Base-by-base conservation (phyloP, 1,140 invertebrate genomes). In the Orius insidiosus region DNA sequence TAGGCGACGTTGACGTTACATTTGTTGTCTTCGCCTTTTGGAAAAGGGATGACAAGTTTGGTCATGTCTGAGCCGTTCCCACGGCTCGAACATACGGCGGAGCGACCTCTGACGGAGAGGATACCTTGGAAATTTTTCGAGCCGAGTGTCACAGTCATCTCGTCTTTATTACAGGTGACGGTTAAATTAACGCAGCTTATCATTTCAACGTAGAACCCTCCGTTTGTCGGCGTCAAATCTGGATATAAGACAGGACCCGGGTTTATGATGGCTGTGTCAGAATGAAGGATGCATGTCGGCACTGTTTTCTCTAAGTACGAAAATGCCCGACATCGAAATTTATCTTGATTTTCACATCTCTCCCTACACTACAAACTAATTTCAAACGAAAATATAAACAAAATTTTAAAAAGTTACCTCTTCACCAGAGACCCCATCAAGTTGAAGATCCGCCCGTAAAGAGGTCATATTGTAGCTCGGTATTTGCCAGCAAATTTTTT, bases 131-230 rank as follows among this genome's bases (percentile, higher is more conserved):
- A 74, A 1, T 68, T 67, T 10, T 43, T 49, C 0, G 70, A 72
- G 7, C 55, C 57, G 6, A 74, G 53, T 10, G 62, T 60, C 1
- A 74, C 55, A 2, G 58, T 63, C 61, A 75, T 64, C 2, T 50
- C 55, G 5, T 62, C 58, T 19, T 65, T 60, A 9, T 57, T 60
- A 52, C 72, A 74, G 2, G 55, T 55, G 3, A 75, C 61, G 46
- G 58, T 62, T 47, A 74, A 48, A 50, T 74, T 63, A 1, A 74
- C 52, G 50, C 71, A 74, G 3, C 67, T 61, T 10, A 68, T 60
- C 41, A 63, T 58, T 54, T 74, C 69, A 44, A 59, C 63, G 52
- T 70, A 74, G 19, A 61, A 53, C 0, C 60, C 61, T 31, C 68
- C 64, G 0, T 58, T 47, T 31, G 47, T 41, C 2, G 54, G 46